phyloP scores from a whole-genome alignment of 2,113 vertebrate species.

The Podarcis cretensis region DNA sequence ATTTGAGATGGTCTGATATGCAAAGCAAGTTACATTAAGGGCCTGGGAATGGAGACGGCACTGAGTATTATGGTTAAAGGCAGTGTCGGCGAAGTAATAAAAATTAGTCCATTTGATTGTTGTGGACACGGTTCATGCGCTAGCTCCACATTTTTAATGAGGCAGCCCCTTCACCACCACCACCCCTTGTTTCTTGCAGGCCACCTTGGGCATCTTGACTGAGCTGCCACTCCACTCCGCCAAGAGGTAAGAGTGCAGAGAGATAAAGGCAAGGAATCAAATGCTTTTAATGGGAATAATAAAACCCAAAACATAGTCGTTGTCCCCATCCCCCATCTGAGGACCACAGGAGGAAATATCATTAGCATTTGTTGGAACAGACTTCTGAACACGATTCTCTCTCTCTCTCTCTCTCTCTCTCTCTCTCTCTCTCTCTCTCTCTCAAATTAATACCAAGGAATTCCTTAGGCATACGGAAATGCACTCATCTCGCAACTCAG shows the following conservation, averaged over 20 bases:
- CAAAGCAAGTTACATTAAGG: conserved; percentile 79
- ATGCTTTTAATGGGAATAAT: conserved; percentile 69
- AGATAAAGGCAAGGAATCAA: conserved; percentile 65
- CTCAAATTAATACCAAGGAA: conserved; percentile 54
- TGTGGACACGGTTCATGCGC: conserved; percentile 68
- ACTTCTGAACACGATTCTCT: conserved; percentile 54
- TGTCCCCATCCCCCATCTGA: conserved; percentile 21
- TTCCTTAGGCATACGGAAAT: conserved; percentile 56
- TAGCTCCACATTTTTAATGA: conserved; percentile 69
- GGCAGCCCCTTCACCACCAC: conserved; percentile 17
- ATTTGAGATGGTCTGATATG: conserved; percentile 80
- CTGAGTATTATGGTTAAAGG: conserved; percentile 69
- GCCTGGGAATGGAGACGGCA: conserved; percentile 80
- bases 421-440: conserved; percentile 4
- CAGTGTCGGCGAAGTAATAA: conserved; percentile 69
- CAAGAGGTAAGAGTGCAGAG: conserved; percentile 53
- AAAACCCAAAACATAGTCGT: conserved; percentile 36
- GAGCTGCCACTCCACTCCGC: conserved; percentile 45
- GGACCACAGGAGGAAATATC: conserved; percentile 51
- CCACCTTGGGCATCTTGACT: conserved; percentile 61
- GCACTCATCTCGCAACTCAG: no score
- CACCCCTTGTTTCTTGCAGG: conserved; percentile 52
- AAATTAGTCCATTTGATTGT: conserved; percentile 75
- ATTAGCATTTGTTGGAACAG: conserved; percentile 68
- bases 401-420: no score